Evolutionary conservation across 2,888 invertebrate genomes (phyloP).

Genomic region (Leptodirus hochenwartii): DNA sequence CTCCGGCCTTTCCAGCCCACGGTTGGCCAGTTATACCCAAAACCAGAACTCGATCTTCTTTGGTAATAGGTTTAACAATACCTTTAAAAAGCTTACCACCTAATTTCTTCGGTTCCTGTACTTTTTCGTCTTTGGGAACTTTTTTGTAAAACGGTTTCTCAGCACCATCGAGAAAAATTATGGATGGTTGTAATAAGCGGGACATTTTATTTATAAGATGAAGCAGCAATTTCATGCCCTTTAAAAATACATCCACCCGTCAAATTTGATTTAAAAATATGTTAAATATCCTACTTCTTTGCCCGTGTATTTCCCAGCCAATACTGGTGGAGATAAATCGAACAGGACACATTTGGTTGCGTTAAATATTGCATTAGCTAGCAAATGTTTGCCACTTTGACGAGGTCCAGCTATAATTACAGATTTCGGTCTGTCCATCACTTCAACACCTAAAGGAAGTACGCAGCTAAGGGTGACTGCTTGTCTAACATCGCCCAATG

Average conservation of each 20-base stretch:
- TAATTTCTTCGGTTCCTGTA: slow-evolving; percentile 47
- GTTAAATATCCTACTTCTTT: slow-evolving; percentile 26
- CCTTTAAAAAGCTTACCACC: slow-evolving; percentile 46
- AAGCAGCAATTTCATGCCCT: slow-evolving; percentile 44
- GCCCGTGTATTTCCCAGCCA: slow-evolving; percentile 49
- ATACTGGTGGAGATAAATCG: slow-evolving; percentile 51
- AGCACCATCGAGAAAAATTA: slow-evolving; percentile 48
- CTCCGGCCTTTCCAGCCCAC: slow-evolving; percentile 33
- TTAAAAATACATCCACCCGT: slow-evolving; percentile 8
- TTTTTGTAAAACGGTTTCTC: slow-evolving; percentile 52
- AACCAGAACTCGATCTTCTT: slow-evolving; percentile 47
- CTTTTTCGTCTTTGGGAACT: slow-evolving; percentile 41
- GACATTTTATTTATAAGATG: slow-evolving; percentile 47
- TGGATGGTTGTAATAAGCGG: slow-evolving; percentile 47
- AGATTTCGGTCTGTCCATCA: slow-evolving; percentile 31
- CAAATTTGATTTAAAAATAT: background rate
- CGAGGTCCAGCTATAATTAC: slow-evolving; percentile 53
- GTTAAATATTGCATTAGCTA: slow-evolving; percentile 55
- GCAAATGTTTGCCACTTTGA: slow-evolving; percentile 48
- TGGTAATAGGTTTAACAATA: slow-evolving; percentile 46
- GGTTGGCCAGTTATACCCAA: slow-evolving; percentile 51
- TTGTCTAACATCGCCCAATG: slow-evolving; percentile 40
- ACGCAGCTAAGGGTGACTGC: slow-evolving; percentile 41
- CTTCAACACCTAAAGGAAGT: slow-evolving; percentile 25
- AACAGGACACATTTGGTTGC: slow-evolving; percentile 59